These are phyloP conservation scores for Zoanthus sansibaricus DNA, from an alignment of 92 coral and sea anemone species.

Conservation along the genomic window DNA sequence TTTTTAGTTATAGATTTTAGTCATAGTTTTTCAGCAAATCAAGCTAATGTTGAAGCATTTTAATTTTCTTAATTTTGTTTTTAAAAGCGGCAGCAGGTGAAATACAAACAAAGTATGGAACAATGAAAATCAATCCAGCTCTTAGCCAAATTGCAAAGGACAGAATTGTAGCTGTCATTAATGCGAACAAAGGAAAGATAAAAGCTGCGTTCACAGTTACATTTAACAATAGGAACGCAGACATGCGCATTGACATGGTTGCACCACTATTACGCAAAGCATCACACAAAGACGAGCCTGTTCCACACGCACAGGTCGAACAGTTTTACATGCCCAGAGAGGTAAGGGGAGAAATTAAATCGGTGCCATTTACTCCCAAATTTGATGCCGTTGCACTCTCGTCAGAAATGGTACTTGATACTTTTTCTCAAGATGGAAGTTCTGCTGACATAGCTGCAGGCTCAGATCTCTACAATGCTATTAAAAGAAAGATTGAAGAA, in stretches of 20 bases:
- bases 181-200: not conserved
- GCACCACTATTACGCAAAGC: not conserved
- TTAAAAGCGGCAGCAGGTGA: not conserved
- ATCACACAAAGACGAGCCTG: not conserved
- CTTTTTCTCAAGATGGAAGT: not conserved
- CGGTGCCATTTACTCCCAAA: not conserved
- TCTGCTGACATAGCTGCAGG: not conserved
- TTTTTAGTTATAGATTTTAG: too few relatives aligned
- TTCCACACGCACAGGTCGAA: slow-evolving; percentile 23
- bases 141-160: not conserved
- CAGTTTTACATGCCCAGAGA: not conserved
- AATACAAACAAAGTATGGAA: not conserved
- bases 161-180: not conserved
- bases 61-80: not conserved
- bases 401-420: not conserved
- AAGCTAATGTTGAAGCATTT: too few relatives aligned
- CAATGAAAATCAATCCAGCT: not conserved
- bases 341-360: not conserved
- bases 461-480: not conserved
- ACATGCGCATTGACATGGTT: slow-evolving; percentile 41
- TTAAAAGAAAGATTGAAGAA: not conserved
- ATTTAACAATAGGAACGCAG: not conserved
- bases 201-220: not conserved
- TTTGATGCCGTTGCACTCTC: slow-evolving; percentile 1
- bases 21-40: too few relatives aligned